phyloP scores from a whole-genome alignment of 1,140 invertebrate genomes.

The Drosophila orena region DNA sequence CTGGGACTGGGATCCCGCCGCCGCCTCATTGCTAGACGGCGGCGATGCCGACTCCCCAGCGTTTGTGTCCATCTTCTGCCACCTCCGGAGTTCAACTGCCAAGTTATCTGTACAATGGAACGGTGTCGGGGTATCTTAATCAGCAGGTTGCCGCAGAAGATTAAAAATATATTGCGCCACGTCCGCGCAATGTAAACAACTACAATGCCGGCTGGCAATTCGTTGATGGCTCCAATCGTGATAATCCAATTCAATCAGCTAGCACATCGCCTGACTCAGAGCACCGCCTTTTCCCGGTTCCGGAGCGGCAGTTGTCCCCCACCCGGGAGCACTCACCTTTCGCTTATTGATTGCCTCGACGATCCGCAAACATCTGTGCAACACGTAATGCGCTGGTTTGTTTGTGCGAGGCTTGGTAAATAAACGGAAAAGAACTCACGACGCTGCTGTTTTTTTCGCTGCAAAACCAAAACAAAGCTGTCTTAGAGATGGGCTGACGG shows the following conservation, averaged over 20 bases:
- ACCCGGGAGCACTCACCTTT: conserved; percentile 30
- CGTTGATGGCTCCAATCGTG: conserved; percentile 28
- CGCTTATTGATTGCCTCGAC: conserved; percentile 38
- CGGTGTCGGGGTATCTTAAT: conserved; percentile 36
- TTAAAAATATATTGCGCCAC: conserved; percentile 73
- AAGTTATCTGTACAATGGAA: conserved; percentile 47
- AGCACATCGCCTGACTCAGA: conserved; percentile 41
- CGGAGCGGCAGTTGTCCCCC: background rate
- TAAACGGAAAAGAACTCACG: conserved; percentile 43
- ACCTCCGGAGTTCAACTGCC: conserved; percentile 13
- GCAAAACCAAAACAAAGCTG: conserved; percentile 39
- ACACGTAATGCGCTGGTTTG: conserved; percentile 37
- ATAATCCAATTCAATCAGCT: conserved; percentile 51
- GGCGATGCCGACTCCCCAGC: conserved; percentile 27
- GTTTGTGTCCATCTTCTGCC: conserved; percentile 43
- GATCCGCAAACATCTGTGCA: conserved; percentile 60
- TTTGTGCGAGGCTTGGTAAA: conserved; percentile 58
- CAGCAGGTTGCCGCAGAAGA: conserved; percentile 46
- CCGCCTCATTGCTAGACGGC: conserved; percentile 45
- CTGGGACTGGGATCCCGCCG: conserved; percentile 61
- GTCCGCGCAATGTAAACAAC: conserved; percentile 70
- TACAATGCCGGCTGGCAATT: conserved; percentile 42
- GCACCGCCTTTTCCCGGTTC: conserved; percentile 6
- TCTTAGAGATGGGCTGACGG: conserved; percentile 8
- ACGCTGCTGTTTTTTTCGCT: conserved; percentile 10